A percentile compares a stretch with the other conserved stretches of the same genome.
These are phyloP conservation scores for Drosophila varians DNA, from an alignment of 1,140 invertebrate genomes.

Conservation along the genomic window DNA sequence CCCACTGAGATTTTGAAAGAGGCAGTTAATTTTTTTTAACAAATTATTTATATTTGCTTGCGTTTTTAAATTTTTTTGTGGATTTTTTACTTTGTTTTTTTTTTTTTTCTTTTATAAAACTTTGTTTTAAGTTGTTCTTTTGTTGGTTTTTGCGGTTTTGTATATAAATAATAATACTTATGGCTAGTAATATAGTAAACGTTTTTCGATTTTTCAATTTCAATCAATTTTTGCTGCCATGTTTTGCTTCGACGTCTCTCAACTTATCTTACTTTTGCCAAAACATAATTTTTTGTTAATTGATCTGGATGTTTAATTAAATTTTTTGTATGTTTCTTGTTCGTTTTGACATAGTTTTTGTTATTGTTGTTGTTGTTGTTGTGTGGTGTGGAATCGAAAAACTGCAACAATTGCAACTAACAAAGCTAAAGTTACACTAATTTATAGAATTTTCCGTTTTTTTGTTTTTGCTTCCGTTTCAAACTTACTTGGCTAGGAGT, in stretches of 20 bases:
- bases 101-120: constrained; percentile 72
- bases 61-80: constrained; percentile 44
- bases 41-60: constrained; percentile 79
- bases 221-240: constrained; percentile 20
- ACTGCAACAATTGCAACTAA: constrained; percentile 80
- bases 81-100: constrained; percentile 34
- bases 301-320: constrained; percentile 32
- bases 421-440: constrained; percentile 74
- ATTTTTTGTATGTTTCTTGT: constrained; percentile 14
- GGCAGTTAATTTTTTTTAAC: constrained; percentile 47
- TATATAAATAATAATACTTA: constrained; percentile 83
- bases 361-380: constrained; percentile 22
- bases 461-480: constrained; percentile 39
- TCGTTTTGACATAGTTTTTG: constrained; percentile 18
- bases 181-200: constrained; percentile 79
- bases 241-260: constrained; percentile 8
- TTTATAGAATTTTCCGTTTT: constrained; percentile 37
- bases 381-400: constrained; percentile 66
- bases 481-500: constrained; percentile 65
- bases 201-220: constrained; percentile 71
- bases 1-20: too few species aligned
- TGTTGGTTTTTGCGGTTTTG: constrained; percentile 62
- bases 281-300: constrained; percentile 63
- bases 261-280: constrained; percentile 23
- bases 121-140: constrained; percentile 79